Percentiles rank a stretch among this genome's conserved stretches.
Conservation (phyloP, 2,888 invertebrate genomes). For the Didymodactylos carnosus region DNA sequence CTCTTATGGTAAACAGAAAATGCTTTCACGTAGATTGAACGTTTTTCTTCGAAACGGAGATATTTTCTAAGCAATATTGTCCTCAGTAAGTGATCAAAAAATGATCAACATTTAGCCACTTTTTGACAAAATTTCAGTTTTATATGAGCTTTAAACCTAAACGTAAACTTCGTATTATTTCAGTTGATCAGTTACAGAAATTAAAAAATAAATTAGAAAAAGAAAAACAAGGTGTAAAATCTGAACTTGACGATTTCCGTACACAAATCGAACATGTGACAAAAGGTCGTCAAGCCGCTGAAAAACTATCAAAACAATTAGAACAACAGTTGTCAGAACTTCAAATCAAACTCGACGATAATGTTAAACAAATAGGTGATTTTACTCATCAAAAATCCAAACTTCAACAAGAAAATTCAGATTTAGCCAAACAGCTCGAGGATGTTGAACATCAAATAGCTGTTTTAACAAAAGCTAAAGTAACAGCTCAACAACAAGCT, state of each 20-base stretch:
- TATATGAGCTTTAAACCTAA: no score
- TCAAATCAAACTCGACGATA: slow-evolving; percentile 84
- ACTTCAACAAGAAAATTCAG: slow-evolving; percentile 85
- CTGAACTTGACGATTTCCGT: slow-evolving; percentile 92
- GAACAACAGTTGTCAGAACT: slow-evolving; percentile 84
- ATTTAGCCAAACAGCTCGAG: slow-evolving; percentile 82
- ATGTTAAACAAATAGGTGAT: slow-evolving; percentile 85
- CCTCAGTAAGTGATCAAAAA: no score
- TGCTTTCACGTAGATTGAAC: no score
- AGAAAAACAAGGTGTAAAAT: slow-evolving; percentile 90
- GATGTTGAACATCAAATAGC: slow-evolving; percentile 87
- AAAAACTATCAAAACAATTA: slow-evolving; percentile 93
- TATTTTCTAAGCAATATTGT: no score
- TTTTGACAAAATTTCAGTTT: not conserved
- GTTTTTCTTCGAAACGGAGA: no score
- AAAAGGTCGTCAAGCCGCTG: slow-evolving; percentile 95
- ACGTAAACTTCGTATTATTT: no score
- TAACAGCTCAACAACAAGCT: slow-evolving; percentile 76
- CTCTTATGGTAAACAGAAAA: no score
- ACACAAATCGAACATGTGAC: slow-evolving; percentile 85
- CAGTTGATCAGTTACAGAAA: slow-evolving; percentile 14
- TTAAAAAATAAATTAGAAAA: slow-evolving; percentile 55
- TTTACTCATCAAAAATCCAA: slow-evolving; percentile 65
- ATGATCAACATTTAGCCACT: no score
- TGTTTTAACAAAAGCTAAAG: slow-evolving; percentile 65